phyloP scores from a whole-genome alignment of 1,140 invertebrate genomes.

The Meloidogyne exigua region DNA sequence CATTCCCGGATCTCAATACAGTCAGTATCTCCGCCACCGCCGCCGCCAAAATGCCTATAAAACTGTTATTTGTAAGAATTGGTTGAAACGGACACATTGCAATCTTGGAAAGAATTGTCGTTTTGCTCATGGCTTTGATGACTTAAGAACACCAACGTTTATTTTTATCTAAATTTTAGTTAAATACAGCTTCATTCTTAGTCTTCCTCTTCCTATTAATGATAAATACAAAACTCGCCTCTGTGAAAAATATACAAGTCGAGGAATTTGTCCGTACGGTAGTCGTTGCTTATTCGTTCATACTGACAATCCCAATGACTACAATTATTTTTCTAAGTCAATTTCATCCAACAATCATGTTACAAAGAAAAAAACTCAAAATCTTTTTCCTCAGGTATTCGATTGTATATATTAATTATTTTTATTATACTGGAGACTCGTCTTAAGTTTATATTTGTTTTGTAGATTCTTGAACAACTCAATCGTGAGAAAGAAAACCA shows the following conservation, averaged over 20 bases:
- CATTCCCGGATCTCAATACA: too few species aligned
- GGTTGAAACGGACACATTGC: constrained; percentile 47
- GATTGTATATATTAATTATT: too few species aligned
- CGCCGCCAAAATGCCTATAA: constrained; percentile 32
- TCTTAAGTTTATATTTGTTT: too few species aligned
- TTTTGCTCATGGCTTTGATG: constrained; percentile 50
- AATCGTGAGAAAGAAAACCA: background rate
- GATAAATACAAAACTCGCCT: constrained; percentile 57
- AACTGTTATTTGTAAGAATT: constrained; percentile 58
- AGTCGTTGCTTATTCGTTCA: constrained; percentile 56
- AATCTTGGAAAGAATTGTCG: constrained; percentile 55
- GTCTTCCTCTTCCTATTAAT: constrained; percentile 30
- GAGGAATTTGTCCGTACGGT: constrained; percentile 54
- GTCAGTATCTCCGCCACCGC: too few species aligned
- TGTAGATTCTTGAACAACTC: too few species aligned
- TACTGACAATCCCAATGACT: constrained; percentile 30
- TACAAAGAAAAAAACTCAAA: too few species aligned
- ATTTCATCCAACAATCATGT: background rate
- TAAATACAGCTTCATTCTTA: constrained; percentile 15
- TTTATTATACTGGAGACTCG: too few species aligned
- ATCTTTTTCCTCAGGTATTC: too few species aligned
- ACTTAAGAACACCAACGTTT: constrained; percentile 45
- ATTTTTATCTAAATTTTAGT: background rate
- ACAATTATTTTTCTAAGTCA: background rate
- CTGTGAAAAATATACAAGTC: constrained; percentile 58